These are phyloP conservation scores for Ceuthmochares aereus DNA, from an alignment of 2,113 vertebrate species.

Conservation along the genomic window DNA sequence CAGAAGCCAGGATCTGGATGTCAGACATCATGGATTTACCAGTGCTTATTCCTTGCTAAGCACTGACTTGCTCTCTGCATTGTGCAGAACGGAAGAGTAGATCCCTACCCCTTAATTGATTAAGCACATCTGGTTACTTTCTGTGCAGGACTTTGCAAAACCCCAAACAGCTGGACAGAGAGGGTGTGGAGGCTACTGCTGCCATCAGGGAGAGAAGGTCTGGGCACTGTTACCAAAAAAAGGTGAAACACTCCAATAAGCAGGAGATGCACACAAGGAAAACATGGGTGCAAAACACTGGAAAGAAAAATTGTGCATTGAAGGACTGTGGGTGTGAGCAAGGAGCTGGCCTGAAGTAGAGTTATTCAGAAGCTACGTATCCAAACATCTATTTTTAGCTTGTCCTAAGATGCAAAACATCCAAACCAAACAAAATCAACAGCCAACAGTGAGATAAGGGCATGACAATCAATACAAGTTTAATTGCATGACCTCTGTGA, in stretches of 20 bases:
- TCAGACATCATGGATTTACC: neutral
- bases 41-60: neutral
- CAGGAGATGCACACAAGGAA: neutral
- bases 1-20: neutral
- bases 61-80: accelerated
- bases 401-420: neutral
- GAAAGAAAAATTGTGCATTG: accelerated
- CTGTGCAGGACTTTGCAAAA: neutral
- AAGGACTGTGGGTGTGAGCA: neutral
- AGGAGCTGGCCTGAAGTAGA: neutral
- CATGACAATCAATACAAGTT: neutral
- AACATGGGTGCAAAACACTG: neutral
- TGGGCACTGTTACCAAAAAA: accelerated
- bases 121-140: neutral
- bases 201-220: neutral
- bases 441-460: neutral
- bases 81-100: neutral
- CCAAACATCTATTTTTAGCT: neutral
- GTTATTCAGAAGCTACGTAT: neutral
- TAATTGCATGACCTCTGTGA: neutral
- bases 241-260: neutral
- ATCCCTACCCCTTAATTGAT: neutral
- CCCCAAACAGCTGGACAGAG: neutral
- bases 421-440: neutral
- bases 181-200: neutral